Percentiles rank a stretch among this genome's conserved stretches.
These are phyloP conservation scores for Subacronicta megacephala DNA, from an alignment of 2,888 invertebrate species.

Conservation along the genomic window DNA sequence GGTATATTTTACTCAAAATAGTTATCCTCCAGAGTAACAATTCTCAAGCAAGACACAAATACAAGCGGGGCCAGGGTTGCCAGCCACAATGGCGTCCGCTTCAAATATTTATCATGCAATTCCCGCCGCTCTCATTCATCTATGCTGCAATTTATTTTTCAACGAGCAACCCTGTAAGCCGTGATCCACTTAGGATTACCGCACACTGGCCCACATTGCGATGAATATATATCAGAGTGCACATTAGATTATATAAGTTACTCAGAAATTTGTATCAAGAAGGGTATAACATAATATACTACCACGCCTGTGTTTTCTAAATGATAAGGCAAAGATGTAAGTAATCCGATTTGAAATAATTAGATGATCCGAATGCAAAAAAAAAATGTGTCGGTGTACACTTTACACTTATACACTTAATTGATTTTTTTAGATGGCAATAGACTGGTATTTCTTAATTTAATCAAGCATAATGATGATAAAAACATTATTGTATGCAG, in stretches of 20 bases:
- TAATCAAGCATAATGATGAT: no score
- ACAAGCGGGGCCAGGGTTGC: constrained; percentile 38
- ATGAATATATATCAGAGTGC: background rate
- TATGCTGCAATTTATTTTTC: constrained; percentile 76
- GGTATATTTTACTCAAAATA: constrained; percentile 45
- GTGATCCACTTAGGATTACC: constrained; percentile 55
- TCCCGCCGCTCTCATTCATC: constrained; percentile 74
- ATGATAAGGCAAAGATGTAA: no score
- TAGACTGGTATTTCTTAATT: no score
- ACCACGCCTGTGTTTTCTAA: no score
- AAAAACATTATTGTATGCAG: no score
- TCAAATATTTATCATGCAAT: constrained; percentile 78
- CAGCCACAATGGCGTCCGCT: constrained; percentile 59
- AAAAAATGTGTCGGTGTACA: no score
- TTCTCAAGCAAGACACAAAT: constrained; percentile 47
- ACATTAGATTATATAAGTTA: background rate
- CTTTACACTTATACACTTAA: no score
- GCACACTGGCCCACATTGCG: constrained; percentile 38
- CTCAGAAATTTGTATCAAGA: no score
- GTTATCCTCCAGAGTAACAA: constrained; percentile 44
- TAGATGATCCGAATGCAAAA: no score
- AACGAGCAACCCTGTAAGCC: constrained; percentile 54
- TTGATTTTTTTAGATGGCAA: no score
- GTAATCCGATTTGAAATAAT: no score
- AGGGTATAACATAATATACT: no score